Base-by-base conservation (phyloP, 2,888 invertebrate genomes). In the Rotaria socialis region DNA sequence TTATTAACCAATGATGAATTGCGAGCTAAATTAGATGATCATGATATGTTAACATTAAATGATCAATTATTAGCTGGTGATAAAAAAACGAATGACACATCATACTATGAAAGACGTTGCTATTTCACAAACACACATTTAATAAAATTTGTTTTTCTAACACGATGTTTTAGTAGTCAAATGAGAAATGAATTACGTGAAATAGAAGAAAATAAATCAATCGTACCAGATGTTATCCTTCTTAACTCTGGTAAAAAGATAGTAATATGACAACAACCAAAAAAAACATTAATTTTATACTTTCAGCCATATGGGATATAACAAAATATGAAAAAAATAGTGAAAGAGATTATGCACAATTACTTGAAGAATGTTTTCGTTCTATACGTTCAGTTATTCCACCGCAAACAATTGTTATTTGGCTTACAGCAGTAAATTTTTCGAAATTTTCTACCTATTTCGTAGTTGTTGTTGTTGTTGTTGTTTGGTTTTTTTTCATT, bases 11-110 rank as follows among this genome's bases (percentile, higher is more conserved):
- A 11, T n/a, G 47, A 43, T 47, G 80, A 80, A 80, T 80, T 80
- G 47, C 47, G 47, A 80, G 80, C 80, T 11, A 80, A 80, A 80
- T 67, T 67, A 67, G 67, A 67, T 67, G 67, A 67, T 41, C 0
- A n/a, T 11, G 47, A 80, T 10, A 43, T 43, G 24, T 80, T 19
- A 80, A 80, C 24, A 80, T 47, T 43, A n/a, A 43, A 80, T 80
- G 80, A 80, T 80, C 80, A 80, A 43, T 80, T 80, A 80, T 80
- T 80, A 80, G 80, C 43, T 47, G 80, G 80, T 14, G 80, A 47
- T n/a, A 80, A 47, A n/a, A 47, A 80, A n/a, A 47, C 80, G 24
- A 80, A 80, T 80, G 47, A 80, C 35, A 47, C 80, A 80, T 47
- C 80, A 10, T 80, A 80, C 47, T 80, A 80, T 80, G 80, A 80